phyloP scores from a whole-genome alignment of 2,888 invertebrate genomes.

The Chrysodeixis includens region DNA sequence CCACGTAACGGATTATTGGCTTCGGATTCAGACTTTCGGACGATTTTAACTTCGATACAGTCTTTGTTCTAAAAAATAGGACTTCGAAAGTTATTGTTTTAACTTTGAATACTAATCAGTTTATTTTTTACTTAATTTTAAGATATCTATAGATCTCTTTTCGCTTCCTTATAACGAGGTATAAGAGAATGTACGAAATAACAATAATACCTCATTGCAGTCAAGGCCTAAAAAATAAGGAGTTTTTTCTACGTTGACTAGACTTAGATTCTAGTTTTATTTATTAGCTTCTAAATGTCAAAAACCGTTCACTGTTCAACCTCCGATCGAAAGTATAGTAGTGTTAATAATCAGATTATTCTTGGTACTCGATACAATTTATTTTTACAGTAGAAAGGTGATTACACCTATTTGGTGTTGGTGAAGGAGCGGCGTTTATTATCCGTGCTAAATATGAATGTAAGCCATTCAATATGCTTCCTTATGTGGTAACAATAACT shows the following conservation, averaged over 20 bases:
- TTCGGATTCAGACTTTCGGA: constrained; percentile 8
- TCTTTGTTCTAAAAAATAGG: neutral
- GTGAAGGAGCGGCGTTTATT: constrained; percentile 1
- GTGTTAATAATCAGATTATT: neutral
- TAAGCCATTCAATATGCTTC: constrained; percentile 1
- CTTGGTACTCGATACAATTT: neutral
- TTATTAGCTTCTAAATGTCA: no score
- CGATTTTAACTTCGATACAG: neutral
- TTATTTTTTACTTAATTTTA: no score
- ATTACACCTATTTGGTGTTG: constrained; percentile 1
- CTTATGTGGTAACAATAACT: constrained; percentile 4
- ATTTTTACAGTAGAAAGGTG: constrained; percentile 1
- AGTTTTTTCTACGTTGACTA: no score
- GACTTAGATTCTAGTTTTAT: no score
- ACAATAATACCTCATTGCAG: no score
- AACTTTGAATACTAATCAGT: no score
- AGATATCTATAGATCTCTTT: no score
- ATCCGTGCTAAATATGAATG: constrained; percentile 4
- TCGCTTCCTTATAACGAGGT: no score
- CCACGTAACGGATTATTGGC: constrained; percentile 39
- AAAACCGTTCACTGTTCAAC: no score
- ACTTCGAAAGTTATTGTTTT: neutral
- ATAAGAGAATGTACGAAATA: no score
- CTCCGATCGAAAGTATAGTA: no score
- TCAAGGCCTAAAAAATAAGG: no score